Base-by-base conservation (phyloP, 1,140 invertebrate species). In the Choristoneura fumiferana region DNA sequence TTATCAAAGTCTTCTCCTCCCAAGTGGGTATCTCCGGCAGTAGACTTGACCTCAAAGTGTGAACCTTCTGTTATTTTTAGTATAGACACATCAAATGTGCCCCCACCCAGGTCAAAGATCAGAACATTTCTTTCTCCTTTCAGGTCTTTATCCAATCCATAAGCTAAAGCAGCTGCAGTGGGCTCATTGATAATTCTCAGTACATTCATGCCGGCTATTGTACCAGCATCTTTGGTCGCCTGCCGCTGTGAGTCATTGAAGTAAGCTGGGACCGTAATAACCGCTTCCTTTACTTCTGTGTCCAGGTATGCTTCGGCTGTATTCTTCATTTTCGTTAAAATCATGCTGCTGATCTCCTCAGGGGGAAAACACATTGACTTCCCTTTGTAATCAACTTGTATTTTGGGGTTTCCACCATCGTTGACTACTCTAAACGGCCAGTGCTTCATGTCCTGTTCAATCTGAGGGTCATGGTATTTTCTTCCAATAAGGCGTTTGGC, bases 191-290 rank as follows among this genome's bases (percentile, higher is more conserved):
- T n/a, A n/a, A n/a, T n/a, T n/a, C n/a, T n/a, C n/a, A 94, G 90
- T 10, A 93, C 92, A 67, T 92, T 95, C 72, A 90, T 91, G 71
- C 95, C 94, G 55, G 91, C 91, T 66, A 92, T 95, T 88, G 84
- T 91, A 54, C 89, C 94, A 39, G 90, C 94, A 90, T 90, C 94
- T n/a, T n/a, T n/a, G n/a, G n/a, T n/a, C n/a, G n/a, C n/a, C n/a
- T n/a, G n/a, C n/a, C n/a, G n/a, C n/a, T n/a, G n/a, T n/a, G n/a
- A n/a, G n/a, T n/a, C n/a, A n/a, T n/a, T n/a, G n/a, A n/a, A n/a
- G n/a, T n/a, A 97, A 39, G 96, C 96, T 49, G 96, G 96, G 36
- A 97, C 96, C 56, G 96, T 97, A 84, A 97, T 94, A 66, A 91
- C 92, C 69, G 87, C 94, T 77, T 89, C 95, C 84, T 78, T 91